Evolutionary conservation across 2,113 vertebrate genomes (phyloP).

Genomic region (Arvicanthis niloticus): DNA sequence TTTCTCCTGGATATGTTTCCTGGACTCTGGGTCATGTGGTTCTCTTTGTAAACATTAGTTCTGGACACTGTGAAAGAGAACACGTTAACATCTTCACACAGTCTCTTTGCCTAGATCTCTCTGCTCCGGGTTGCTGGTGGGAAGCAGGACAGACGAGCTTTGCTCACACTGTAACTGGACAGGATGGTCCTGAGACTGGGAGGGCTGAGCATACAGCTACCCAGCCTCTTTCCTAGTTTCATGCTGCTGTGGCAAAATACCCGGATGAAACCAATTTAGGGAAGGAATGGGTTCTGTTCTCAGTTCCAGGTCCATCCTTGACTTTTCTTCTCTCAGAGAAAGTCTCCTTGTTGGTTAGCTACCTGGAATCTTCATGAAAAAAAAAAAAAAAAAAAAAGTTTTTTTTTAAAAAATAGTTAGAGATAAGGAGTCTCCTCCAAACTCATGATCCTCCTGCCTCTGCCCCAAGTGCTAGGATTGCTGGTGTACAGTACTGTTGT

Average conservation of each 20-base stretch:
- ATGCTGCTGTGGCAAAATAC: neutral
- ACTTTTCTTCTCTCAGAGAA: neutral
- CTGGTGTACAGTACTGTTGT: no score
- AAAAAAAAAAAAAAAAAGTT: neutral
- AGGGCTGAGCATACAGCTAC: neutral
- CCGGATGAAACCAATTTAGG: no score
- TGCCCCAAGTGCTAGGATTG: neutral
- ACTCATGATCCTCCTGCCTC: neutral
- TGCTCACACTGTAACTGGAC: neutral
- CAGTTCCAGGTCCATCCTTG: neutral
- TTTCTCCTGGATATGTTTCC: neutral
- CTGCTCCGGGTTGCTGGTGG: neutral
- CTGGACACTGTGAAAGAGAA: neutral
- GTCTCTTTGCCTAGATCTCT: neutral
- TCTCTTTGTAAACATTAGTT: neutral
- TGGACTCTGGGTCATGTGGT: neutral
- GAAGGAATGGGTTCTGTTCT: neutral
- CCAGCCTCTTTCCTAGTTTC: neutral
- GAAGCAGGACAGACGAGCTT: neutral
- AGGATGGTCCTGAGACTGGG: neutral
- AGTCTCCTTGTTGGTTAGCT: neutral
- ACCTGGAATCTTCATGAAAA: neutral
- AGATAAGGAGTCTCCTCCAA: neutral
- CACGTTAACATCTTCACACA: fast-evolving
- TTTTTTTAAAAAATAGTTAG: neutral